Percentiles rank a stretch among this genome's conserved stretches.
Evolutionary conservation across 1,140 invertebrate species (phyloP).

Genomic region (Sminthurinus signatus): DNA sequence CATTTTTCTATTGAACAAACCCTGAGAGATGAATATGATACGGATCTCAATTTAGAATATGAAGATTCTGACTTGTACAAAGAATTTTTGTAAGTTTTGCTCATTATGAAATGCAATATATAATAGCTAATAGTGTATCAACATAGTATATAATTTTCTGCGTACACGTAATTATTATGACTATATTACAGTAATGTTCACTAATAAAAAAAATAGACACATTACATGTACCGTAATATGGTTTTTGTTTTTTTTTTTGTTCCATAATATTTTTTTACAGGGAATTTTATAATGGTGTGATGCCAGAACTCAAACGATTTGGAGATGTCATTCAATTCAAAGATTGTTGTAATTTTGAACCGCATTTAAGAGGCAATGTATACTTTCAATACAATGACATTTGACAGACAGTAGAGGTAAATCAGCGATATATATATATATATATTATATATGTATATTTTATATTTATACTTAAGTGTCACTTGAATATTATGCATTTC

Average conservation of each 20-base stretch:
- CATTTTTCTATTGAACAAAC: slow-evolving; percentile 71
- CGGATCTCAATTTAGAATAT: slow-evolving; percentile 74
- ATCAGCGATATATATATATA: no score
- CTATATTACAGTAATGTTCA: no score
- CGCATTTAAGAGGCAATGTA: slow-evolving; percentile 82
- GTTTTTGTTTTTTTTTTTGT: no score
- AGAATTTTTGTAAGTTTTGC: slow-evolving; percentile 55
- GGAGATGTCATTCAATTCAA: slow-evolving; percentile 74
- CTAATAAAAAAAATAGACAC: no score
- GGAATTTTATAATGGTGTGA: slow-evolving; percentile 80
- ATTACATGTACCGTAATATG: no score
- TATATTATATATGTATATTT: no score
- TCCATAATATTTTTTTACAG: no score
- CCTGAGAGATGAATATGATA: slow-evolving; percentile 68
- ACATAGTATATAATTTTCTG: no score
- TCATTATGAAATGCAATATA: background rate
- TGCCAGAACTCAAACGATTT: slow-evolving; percentile 72
- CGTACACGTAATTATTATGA: no score
- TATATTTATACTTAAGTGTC: no score
- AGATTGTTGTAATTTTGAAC: slow-evolving; percentile 77
- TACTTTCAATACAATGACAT: slow-evolving; percentile 73
- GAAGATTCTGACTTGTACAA: slow-evolving; percentile 71
- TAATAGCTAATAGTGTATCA: no score
- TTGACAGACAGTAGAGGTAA: slow-evolving; percentile 57
- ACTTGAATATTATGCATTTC: no score